Base-by-base conservation (phyloP, 2,888 invertebrate genomes). In the Drosophila maculinotata region DNA sequence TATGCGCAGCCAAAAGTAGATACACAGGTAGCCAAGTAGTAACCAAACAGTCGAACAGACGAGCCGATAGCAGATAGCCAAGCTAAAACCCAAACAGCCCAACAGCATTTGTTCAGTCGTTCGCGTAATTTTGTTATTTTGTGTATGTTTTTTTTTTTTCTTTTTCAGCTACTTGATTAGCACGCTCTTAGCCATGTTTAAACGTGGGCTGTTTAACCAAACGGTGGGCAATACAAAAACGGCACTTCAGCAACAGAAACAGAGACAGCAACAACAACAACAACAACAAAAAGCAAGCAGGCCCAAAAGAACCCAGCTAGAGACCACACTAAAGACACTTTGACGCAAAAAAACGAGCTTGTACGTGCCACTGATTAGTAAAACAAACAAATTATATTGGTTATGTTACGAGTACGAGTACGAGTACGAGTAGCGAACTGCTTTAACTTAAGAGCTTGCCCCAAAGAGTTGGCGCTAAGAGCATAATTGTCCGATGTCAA, bases 361-460 rank as follows among this genome's bases (percentile, higher is more conserved):
- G 83, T 82, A 82, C 81, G 86, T 82, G 81, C 75, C 68, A 75
- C 86, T 82, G 86, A 82, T 82, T 82, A 82, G 86, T 85, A 85
- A 82, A 82, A 82, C 81, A 85, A 81, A 81, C 80, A 81, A 82
- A 75, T 82, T 84, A 78, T 78, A 81, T 70, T 80, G 75, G 67
- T 73, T 69, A 65, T 65, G 54, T 42, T 67, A 51, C 39, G 42
- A 36, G 7, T 33, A 38, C 17, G 38, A 35, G 33, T 20, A 17
- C 36, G 17, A 17, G 10, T n/a, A 26, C 42, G 23, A 36, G 41
- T 45, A 23, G 25, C 26, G 12, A 14, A 12, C 17, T 45, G 12
- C 35, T 49, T 41, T 14, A 48, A 36, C 68, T 44, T 56, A 56
- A 49, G 54, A 65, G 39, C 10, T 45, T 31, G 23, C 41, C 33